phyloP scores from a whole-genome alignment of 35 echinoderm and acorn worm species.

The Lytechinus variegatus region DNA sequence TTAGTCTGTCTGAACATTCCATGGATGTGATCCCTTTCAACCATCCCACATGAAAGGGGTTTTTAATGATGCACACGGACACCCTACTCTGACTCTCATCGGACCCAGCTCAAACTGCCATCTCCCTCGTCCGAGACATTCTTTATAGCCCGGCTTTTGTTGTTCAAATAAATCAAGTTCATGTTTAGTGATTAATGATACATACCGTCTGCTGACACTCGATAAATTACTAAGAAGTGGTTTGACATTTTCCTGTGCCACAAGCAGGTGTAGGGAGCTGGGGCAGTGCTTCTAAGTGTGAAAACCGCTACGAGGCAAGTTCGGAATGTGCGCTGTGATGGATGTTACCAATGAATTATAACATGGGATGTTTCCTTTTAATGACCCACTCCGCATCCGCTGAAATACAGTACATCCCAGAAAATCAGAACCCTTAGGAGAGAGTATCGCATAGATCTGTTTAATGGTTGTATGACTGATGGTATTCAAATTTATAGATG shows the following conservation, averaged over 20 bases:
- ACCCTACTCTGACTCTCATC: too few species aligned
- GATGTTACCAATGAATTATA: neutral
- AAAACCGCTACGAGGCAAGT: neutral
- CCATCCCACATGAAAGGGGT: too few species aligned
- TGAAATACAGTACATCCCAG: neutral
- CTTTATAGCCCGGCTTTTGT: neutral
- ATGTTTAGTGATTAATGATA: conserved; percentile 20
- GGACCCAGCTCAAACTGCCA: neutral
- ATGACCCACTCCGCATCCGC: neutral
- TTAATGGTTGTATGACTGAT: too few species aligned
- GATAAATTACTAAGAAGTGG: neutral
- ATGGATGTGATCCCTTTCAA: too few species aligned
- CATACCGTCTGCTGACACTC: neutral
- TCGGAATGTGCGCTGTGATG: neutral
- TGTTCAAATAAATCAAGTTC: conserved; percentile 14
- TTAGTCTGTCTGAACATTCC: too few species aligned
- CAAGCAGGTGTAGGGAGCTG: neutral
- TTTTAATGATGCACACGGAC: too few species aligned
- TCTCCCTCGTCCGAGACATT: neutral
- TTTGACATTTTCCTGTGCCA: neutral
- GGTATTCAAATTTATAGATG: too few species aligned
- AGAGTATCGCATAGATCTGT: too few species aligned
- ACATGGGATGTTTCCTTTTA: neutral
- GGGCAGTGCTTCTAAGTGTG: neutral
- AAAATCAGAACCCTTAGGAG: too few species aligned